Evolutionary conservation across 2,113 vertebrate genomes (phyloP).

Genomic region (Pollachius pollachius): DNA sequence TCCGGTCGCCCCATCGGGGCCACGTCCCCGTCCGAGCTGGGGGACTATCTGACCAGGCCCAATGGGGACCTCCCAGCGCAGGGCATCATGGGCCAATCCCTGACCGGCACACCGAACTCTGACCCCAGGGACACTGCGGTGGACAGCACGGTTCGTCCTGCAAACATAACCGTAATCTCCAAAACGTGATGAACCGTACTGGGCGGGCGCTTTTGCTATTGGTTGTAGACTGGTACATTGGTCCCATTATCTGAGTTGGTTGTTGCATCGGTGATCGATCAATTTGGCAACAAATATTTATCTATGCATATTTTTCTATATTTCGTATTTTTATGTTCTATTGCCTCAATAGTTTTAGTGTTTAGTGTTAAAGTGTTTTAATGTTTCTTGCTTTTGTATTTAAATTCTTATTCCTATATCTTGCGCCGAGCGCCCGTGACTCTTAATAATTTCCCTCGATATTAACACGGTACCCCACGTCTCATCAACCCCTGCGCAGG

Average conservation of each 20-base stretch:
- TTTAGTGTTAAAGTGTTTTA: no score
- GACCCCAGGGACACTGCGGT: constrained; percentile 49
- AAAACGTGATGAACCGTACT: not conserved
- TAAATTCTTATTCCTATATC: no score
- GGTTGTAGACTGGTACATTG: no score
- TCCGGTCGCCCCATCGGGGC: constrained; percentile 47
- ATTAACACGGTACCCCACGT: not conserved
- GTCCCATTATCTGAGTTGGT: no score
- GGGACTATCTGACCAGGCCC: constrained; percentile 48
- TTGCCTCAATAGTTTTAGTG: no score
- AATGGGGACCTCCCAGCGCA: constrained; percentile 52
- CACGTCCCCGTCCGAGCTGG: constrained; percentile 55
- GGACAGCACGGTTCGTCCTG: constrained; percentile 59
- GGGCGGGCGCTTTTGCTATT: no score
- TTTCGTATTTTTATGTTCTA: no score
- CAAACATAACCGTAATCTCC: not conserved
- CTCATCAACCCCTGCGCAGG: constrained; percentile 51
- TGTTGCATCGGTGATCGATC: not conserved
- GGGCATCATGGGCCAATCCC: constrained; percentile 62
- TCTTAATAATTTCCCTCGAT: not conserved
- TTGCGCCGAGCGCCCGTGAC: not conserved
- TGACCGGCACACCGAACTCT: constrained; percentile 45
- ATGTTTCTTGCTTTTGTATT: no score
- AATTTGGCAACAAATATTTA: not conserved
- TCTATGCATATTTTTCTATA: not conserved